Base-by-base conservation (phyloP, 2,797 vertebrate genomes). In the Gymnoscopelus braueri region DNA sequence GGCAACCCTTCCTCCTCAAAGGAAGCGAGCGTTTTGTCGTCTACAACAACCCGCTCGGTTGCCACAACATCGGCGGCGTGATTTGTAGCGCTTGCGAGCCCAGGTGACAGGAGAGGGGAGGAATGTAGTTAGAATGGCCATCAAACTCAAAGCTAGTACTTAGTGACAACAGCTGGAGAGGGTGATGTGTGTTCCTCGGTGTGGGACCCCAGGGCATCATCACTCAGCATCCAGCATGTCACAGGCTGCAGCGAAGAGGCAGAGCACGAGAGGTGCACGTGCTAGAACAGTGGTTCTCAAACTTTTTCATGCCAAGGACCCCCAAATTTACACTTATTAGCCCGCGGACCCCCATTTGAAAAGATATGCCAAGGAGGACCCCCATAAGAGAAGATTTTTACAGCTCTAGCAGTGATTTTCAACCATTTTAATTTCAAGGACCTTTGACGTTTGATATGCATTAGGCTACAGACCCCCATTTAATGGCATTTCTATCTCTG, bases 121-220 rank as follows among this genome's bases (percentile, higher is more conserved):
- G 75, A 90, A 92, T 94, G 80, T 69, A 85, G 60, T 92, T 84
- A 88, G 85, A 88, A 89, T 86, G 84, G 69, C 89, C 88, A 84
- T 92, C 89, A 85, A 91, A 89, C 78, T 82, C 39, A 78, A 92
- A 90, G 88, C 89, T 81, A 85, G 87, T 86, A 89, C 84, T 92
- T 91, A 85, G 85, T 78, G 87, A 89, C 83, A 90, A 90, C 92
- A 92, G 89, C 91, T 94, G 90, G 88, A 92, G 80, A 83, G 65
- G 80, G 79, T 74, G 83, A 81, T 88, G 87, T 85, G 76, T 84
- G 82, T 67, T 86, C 75, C 71, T 81, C 58, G 5, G 39, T 67
- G 71, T 66, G 49, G 70, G 69, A 83, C 87, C 88, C 89, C 61
- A 19, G 91, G 92, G 87, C 86, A 67, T 75, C 81, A 84, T 94